Evolutionary conservation across 2,113 vertebrate species (phyloP).

Genomic region (Hystrix cristata): DNA sequence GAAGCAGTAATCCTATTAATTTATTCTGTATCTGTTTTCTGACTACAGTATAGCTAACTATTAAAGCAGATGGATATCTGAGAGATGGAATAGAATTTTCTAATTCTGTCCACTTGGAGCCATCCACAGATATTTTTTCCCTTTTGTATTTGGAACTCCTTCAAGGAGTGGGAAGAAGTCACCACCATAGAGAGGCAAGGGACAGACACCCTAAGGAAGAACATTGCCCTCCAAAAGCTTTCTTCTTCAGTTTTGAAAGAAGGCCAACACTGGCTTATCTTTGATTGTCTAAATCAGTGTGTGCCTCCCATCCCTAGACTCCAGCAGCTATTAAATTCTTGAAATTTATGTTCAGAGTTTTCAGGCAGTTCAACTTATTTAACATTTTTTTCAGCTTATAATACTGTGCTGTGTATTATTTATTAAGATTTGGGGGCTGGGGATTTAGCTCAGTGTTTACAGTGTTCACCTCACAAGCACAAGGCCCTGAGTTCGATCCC

Average conservation of each 20-base stretch:
- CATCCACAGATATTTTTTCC: background rate
- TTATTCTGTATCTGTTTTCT: background rate
- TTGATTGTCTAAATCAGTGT: background rate
- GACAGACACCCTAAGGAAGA: background rate
- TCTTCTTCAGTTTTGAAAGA: background rate
- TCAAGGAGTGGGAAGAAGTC: background rate
- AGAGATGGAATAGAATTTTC: conserved; percentile 12
- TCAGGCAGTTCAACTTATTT: background rate
- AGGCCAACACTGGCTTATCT: background rate
- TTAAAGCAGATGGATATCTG: background rate
- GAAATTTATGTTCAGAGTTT: background rate
- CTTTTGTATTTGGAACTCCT: background rate
- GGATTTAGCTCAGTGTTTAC: too few relatives aligned
- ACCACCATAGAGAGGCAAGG: background rate
- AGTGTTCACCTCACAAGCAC: too few relatives aligned
- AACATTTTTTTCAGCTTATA: conserved; percentile 9
- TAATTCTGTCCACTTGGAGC: background rate
- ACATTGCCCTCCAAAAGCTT: background rate
- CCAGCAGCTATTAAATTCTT: background rate
- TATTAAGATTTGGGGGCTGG: background rate
- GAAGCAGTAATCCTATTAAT: background rate
- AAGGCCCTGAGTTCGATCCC: too few relatives aligned
- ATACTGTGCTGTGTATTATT: background rate
- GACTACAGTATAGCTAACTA: background rate
- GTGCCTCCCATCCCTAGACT: background rate